Evolutionary conservation across 2,888 invertebrate species (phyloP).

Genomic region (Ellobium chinense): DNA sequence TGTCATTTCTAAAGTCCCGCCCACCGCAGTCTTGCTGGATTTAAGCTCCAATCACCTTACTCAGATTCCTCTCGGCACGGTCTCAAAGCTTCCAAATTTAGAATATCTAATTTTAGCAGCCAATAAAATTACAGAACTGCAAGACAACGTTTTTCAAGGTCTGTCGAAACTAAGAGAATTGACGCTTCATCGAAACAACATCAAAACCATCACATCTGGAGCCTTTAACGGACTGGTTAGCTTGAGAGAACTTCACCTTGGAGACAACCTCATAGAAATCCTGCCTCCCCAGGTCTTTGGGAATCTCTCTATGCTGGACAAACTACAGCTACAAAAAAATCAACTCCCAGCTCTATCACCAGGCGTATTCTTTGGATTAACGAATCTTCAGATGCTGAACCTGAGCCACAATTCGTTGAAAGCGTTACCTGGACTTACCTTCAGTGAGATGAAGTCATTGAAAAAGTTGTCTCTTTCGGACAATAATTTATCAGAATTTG

Average conservation of each 20-base stretch:
- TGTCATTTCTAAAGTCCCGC: slow-evolving; percentile 52
- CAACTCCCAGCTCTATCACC: background rate
- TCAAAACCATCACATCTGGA: slow-evolving; percentile 46
- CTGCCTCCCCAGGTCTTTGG: slow-evolving; percentile 9
- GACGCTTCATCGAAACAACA: slow-evolving; percentile 55
- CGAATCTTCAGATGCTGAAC: slow-evolving; percentile 13
- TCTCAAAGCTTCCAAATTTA: slow-evolving; percentile 54
- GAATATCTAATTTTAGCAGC: slow-evolving; percentile 52
- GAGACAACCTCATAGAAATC: slow-evolving; percentile 17
- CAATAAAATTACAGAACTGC: slow-evolving; percentile 51
- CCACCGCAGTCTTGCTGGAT: slow-evolving; percentile 61
- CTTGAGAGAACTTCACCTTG: slow-evolving; percentile 56
- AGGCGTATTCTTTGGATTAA: slow-evolving; percentile 25
- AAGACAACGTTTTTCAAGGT: slow-evolving; percentile 47
- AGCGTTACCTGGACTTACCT: background rate
- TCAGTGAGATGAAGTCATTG: slow-evolving; percentile 6
- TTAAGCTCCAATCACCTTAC: slow-evolving; percentile 56
- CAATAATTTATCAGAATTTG: slow-evolving; percentile 17
- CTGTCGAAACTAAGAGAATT: slow-evolving; percentile 53
- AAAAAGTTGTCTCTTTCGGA: background rate
- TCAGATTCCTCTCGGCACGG: slow-evolving; percentile 41
- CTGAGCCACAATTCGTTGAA: slow-evolving; percentile 20
- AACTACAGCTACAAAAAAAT: slow-evolving; percentile 41
- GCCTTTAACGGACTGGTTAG: slow-evolving; percentile 50
- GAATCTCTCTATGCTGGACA: slow-evolving; percentile 39